A percentile compares a stretch with the other conserved stretches of the same genome.
Evolutionary conservation across 2,888 invertebrate genomes (phyloP).

Genomic region (Torymus tubicola): DNA sequence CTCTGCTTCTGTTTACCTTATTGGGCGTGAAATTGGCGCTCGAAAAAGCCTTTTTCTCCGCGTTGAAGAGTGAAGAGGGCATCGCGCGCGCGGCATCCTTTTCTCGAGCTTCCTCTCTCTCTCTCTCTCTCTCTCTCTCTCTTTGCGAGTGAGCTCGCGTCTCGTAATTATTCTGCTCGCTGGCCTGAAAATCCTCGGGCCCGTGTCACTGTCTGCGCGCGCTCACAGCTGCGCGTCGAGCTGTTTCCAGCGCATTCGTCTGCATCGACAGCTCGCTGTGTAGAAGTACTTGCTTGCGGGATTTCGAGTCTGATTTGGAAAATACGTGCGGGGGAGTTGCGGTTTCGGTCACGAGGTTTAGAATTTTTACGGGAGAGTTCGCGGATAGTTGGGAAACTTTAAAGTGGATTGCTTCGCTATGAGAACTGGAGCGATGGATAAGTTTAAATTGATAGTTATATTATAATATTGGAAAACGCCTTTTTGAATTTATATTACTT

Average conservation of each 20-base stretch:
- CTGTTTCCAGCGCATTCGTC: slow-evolving; percentile 7
- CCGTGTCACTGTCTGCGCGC: slow-evolving; percentile 58
- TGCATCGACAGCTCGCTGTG: no score
- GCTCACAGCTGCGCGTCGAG: background rate
- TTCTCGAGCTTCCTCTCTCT: slow-evolving; percentile 9
- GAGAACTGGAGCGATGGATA: no score
- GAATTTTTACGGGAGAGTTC: no score
- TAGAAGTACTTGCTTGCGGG: no score
- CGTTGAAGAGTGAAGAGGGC: background rate
- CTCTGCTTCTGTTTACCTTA: no score
- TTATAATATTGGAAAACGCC: no score
- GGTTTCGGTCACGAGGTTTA: background rate
- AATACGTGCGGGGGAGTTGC: no score
- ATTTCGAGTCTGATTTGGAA: background rate
- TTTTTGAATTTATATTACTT: no score
- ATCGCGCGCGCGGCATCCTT: background rate
- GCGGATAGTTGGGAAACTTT: no score
- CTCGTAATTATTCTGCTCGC: slow-evolving; percentile 65
- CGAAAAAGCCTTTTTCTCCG: slow-evolving; percentile 1
- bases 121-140: background rate
- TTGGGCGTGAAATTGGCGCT: slow-evolving; percentile 3
- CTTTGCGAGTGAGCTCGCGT: background rate
- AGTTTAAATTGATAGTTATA: no score
- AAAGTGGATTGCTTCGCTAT: no score
- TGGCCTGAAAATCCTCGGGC: slow-evolving; percentile 69